Conservation (phyloP, 2,888 invertebrate species). For the Amphimallon solstitiale region DNA sequence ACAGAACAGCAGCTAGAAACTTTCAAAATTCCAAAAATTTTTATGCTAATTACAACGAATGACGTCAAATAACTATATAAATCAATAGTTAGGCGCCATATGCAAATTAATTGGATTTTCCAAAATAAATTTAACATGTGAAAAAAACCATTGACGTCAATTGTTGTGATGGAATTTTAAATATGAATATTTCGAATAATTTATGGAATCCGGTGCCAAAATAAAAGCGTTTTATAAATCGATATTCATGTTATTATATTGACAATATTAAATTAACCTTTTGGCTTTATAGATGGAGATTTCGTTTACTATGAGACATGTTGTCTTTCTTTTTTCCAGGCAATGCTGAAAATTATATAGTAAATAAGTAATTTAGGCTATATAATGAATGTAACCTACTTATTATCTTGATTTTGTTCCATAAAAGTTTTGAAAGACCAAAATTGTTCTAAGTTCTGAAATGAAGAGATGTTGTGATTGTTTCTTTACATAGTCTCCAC, state of each 20-base stretch:
- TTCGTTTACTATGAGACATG: too few species aligned
- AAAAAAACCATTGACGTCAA: conserved; percentile 30
- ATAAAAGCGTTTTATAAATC: conserved; percentile 7
- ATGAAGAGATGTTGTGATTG: too few species aligned
- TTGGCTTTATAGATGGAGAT: too few species aligned
- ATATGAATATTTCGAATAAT: conserved; percentile 13
- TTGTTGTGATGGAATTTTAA: conserved; percentile 19
- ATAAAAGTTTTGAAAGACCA: too few species aligned
- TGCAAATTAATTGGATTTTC: conserved; percentile 31
- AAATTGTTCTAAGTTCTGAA: too few species aligned
- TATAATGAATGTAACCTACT: too few species aligned
- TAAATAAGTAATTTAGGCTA: too few species aligned
- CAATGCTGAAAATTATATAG: too few species aligned
- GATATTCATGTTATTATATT: conserved; percentile 21
- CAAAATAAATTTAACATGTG: conserved; percentile 23
- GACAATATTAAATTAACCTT: conserved; percentile 13
- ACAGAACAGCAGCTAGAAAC: conserved; percentile 9
- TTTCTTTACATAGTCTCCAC: too few species aligned
- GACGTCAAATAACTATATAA: conserved; percentile 25
- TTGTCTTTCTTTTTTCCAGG: too few species aligned
- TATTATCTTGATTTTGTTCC: too few species aligned
- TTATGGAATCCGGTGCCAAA: conserved; percentile 11
- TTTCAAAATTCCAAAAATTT: conserved; percentile 31
- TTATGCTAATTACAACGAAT: conserved; percentile 24
- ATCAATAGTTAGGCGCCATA: conserved; percentile 34